Evolutionary conservation across 2,888 invertebrate species (phyloP), one percentile per base, ranked within the genome.

Genomic region (Merodon equestris): DNA sequence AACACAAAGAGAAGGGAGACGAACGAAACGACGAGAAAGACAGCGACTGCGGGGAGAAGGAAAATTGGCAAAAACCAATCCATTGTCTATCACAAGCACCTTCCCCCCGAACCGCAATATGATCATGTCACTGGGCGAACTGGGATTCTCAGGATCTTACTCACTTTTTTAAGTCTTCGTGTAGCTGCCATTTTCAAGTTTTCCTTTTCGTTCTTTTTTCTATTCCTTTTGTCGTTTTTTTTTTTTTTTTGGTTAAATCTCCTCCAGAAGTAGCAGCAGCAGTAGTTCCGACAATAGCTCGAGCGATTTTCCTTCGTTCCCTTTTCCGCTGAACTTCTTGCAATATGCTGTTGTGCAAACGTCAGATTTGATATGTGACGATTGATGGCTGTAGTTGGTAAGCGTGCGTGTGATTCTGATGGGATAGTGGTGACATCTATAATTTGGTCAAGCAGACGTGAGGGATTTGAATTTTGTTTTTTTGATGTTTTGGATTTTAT

Each of bases 101-200:
- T 27, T 27, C 27, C 27, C 27, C 27, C 27, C n/a, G n/a, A n/a
- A n/a, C n/a, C n/a, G n/a, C n/a, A n/a, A n/a, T n/a, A n/a, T n/a
- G n/a, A n/a, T n/a, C n/a, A n/a, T n/a, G n/a, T n/a, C n/a, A n/a
- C n/a, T n/a, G n/a, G n/a, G n/a, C n/a, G n/a, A n/a, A 27, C 7
- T 56, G 4, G 5, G 45, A 44, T 53, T 68, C 57, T 9, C 1
- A 7, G 3, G 0, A 27, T 18, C 60, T 48, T 9, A 70, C 70
- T 74, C 14, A 79, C 81, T 63, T 82, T 82, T 63, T 79, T 77
- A 14, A 82, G 71, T 63, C 81, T 74, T 61, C 81, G 66, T 27
- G 81, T 82, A 66, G 81, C 81, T 79, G 81, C 79, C 81, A 82
- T 82, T 79, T 81, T 67, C 36, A 72, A 48, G 15, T 56, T 60